Evolutionary conservation across 92 coral and sea anemone species (phyloP), one percentile per base, ranked within the genome.

Genomic region (Parazoanthus atlanticus): DNA sequence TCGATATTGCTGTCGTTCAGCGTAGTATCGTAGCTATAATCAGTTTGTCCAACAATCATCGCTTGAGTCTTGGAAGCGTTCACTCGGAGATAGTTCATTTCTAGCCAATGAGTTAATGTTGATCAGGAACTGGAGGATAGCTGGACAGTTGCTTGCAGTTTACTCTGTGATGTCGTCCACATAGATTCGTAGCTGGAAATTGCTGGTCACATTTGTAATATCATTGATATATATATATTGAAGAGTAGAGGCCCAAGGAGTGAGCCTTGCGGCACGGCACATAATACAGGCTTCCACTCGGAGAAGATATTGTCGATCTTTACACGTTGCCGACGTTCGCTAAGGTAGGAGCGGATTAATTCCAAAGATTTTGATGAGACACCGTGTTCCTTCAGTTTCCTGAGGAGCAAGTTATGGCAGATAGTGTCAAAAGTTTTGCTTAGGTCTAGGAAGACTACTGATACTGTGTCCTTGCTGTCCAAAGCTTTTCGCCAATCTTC

Each of bases 51-150:
- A 25, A 23, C 38, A 41, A 31, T 31, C 47, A 31, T 31, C 8
- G 21, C 80, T 76, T 76, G 80, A 8, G 80, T 76, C 47, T 75
- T 75, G 79, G 46, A 5, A 75, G 32, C 31, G 49, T 75, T 75
- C 25, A 75, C 49, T 25, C 25, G 31, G 6, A 30, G 47, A 41
- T 34, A 34, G 79, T 19, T 74, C 23, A 29, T 19, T 31, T 30
- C 7, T 25, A 5, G n/a, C 11, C 23, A 75, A 19, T 26, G 10
- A 11, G 16, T 75, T 11, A 75, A 5, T 31, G 52, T 76, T 76
- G 31, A 76, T 76, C 9, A 23, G 32, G 16, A 76, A 76, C 80
- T 76, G 46, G 33, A 76, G 80, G 16, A 76, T 10, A 23, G 47
- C 80, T 76, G 43, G 52, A 21, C 0, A 6, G 8, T 9, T 74